phyloP scores from a whole-genome alignment of 2,888 invertebrate species.

The Drosophila pseudotalamancana region DNA sequence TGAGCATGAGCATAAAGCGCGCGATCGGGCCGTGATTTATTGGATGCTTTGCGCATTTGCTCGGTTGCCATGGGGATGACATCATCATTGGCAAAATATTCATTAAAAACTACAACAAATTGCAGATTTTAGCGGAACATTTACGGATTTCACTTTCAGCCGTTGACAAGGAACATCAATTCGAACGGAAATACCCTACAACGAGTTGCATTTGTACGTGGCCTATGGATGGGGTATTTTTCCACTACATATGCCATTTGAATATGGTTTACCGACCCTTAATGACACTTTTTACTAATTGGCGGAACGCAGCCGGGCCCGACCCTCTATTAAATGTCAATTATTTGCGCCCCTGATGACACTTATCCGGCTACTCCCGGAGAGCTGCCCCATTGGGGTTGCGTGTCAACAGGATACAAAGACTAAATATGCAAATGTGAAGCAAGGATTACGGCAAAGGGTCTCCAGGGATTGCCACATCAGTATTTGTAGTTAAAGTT shows the following conservation, averaged over 20 bases:
- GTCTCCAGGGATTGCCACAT: conserved; percentile 2
- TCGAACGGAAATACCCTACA: conserved; percentile 22
- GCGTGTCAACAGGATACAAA: conserved; percentile 64
- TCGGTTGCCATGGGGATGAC: conserved; percentile 58
- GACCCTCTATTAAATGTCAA: conserved; percentile 50
- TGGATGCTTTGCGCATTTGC: conserved; percentile 27
- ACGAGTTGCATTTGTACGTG: conserved; percentile 8
- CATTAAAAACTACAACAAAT: conserved; percentile 45
- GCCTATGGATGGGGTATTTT: neutral
- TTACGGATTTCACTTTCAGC: conserved; percentile 42
- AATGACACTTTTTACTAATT: conserved; percentile 48
- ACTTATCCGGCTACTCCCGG: conserved; percentile 23
- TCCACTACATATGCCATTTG: neutral
- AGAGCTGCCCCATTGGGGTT: conserved; percentile 15
- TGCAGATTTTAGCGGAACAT: conserved; percentile 32
- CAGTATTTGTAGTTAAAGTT: conserved; percentile 19
- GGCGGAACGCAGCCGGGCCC: conserved; percentile 28
- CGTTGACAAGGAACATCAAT: conserved; percentile 29
- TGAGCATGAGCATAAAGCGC: conserved; percentile 42
- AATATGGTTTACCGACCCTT: conserved; percentile 33
- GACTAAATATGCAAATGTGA: conserved; percentile 62
- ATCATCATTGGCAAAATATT: conserved; percentile 61
- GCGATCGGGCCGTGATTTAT: conserved; percentile 67
- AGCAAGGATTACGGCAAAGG: conserved; percentile 50
- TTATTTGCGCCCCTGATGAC: conserved; percentile 53